These are phyloP conservation scores for Galeruca laticollis DNA, from an alignment of 2,888 invertebrate genomes.

Conservation along the genomic window DNA sequence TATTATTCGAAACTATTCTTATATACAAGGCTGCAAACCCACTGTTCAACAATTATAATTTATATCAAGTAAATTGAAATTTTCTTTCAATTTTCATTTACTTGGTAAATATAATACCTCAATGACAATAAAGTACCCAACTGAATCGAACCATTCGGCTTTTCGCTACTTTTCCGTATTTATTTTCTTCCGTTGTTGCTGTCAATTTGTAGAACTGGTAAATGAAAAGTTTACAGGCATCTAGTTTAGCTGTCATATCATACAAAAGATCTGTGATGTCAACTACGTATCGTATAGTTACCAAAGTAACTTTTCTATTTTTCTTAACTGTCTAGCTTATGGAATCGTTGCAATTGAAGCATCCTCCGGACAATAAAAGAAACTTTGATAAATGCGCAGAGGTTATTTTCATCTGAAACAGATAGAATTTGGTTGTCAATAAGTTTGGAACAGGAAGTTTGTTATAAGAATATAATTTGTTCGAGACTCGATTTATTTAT, in stretches of 20 bases:
- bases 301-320: constrained; percentile 9
- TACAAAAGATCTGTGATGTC: constrained; percentile 10
- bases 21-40: too few relatives aligned
- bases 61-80: background rate
- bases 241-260: constrained; percentile 5
- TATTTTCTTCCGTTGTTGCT: background rate
- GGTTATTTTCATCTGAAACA: background rate
- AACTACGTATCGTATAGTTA: constrained; percentile 3
- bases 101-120: too few relatives aligned
- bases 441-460: background rate
- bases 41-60: too few relatives aligned
- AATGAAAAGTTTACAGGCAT: constrained; percentile 2
- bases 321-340: constrained; percentile 1
- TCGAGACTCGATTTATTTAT: too few relatives aligned
- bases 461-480: too few relatives aligned
- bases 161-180: background rate
- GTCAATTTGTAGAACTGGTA: background rate
- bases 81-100: background rate
- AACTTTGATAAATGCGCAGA: background rate
- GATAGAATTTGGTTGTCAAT: background rate
- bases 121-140: background rate
- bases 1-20: too few relatives aligned
- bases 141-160: background rate
- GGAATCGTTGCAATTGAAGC: constrained; percentile 12
- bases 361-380: constrained; percentile 7